These are phyloP conservation scores for Cecropterus lyciades DNA, from an alignment of 1,140 invertebrate genomes.

Conservation along the genomic window DNA sequence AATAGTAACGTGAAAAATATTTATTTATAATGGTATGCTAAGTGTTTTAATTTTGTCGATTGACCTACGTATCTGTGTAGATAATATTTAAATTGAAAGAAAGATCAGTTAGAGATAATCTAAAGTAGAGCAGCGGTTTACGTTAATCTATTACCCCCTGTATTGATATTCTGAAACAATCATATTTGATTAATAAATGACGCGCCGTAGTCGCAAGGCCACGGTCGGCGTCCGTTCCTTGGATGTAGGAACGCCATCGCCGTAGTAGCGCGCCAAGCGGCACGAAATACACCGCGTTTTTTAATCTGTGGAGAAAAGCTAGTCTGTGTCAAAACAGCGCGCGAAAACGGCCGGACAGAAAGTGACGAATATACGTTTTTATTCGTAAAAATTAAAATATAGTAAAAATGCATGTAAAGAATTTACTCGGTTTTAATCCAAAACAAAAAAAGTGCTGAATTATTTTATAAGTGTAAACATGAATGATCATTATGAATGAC, in stretches of 20 bases:
- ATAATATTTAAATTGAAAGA: too few species aligned
- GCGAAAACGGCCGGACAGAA: neutral
- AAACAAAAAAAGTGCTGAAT: neutral
- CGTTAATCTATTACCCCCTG: neutral
- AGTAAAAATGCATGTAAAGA: neutral
- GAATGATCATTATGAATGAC: neutral
- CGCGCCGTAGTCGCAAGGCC: slow-evolving; percentile 49
- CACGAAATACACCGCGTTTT: slow-evolving; percentile 11
- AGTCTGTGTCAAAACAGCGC: neutral
- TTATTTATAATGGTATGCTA: too few species aligned
- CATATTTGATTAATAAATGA: slow-evolving; percentile 50
- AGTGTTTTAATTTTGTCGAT: too few species aligned
- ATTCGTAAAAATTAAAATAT: neutral
- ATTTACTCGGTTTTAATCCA: neutral
- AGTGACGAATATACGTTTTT: too few species aligned
- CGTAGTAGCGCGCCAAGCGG: slow-evolving; percentile 13
- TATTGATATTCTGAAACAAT: slow-evolving; percentile 34
- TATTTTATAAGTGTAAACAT: slow-evolving; percentile 1
- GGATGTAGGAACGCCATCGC: slow-evolving; percentile 45
- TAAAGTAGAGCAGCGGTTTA: neutral
- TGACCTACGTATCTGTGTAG: too few species aligned
- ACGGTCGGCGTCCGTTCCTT: slow-evolving; percentile 41
- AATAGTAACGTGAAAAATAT: too few species aligned
- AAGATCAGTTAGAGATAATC: neutral
- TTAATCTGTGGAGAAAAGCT: slow-evolving; percentile 5